These are phyloP conservation scores for Toxotes lorentzi DNA, from an alignment of 2,797 vertebrate genomes.

Conservation along the genomic window DNA sequence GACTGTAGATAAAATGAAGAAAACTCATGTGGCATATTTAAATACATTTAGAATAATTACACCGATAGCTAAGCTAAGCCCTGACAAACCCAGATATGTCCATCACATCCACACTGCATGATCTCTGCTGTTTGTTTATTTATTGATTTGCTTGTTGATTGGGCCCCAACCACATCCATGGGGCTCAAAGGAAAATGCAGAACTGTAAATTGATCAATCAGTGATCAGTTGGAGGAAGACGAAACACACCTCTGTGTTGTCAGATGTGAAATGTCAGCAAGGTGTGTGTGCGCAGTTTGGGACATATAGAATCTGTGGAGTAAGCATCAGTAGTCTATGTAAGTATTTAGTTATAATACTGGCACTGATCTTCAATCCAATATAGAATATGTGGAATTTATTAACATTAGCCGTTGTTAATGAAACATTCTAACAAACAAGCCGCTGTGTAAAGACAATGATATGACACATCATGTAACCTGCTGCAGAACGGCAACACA, in stretches of 20 bases:
- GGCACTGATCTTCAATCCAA: neutral
- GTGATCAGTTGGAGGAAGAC: neutral
- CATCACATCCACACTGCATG: neutral
- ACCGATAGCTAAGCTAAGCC: no score
- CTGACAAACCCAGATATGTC: neutral
- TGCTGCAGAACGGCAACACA: slow-evolving; percentile 18
- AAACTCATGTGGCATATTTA: neutral
- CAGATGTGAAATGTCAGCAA: slow-evolving; percentile 34
- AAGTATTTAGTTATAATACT: neutral
- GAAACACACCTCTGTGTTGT: slow-evolving; percentile 22
- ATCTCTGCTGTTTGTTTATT: neutral
- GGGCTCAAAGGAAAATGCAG: slow-evolving; percentile 11
- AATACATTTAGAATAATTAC: neutral
- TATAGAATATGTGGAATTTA: neutral
- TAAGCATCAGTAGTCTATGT: neutral
- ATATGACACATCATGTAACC: no score
- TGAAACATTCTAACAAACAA: neutral
- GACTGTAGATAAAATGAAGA: neutral
- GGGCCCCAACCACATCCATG: neutral
- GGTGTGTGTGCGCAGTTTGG: neutral
- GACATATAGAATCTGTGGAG: neutral
- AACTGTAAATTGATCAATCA: slow-evolving; percentile 31
- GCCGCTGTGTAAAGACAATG: slow-evolving; percentile 7
- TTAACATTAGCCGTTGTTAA: neutral
- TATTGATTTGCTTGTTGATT: neutral